A percentile compares a stretch with the other conserved stretches of the same genome.
Evolutionary conservation across 1,140 invertebrate species (phyloP).

Genomic region (Cepaea nemoralis): DNA sequence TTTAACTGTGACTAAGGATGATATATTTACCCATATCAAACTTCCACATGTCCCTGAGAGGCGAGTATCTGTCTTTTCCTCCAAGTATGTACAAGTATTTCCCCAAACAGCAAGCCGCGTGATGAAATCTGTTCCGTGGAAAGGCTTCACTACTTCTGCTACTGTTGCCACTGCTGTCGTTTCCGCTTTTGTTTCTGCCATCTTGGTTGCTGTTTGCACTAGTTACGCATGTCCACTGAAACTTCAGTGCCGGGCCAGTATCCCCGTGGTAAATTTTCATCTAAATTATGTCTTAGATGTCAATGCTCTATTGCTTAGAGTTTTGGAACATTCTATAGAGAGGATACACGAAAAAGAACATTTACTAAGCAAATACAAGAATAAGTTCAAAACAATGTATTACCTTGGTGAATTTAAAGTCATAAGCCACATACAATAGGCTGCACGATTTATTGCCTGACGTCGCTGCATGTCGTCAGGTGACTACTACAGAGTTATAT

Average conservation of each 20-base stretch:
- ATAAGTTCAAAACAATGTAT: too few relatives aligned
- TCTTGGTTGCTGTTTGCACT: not conserved
- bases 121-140: slow-evolving; percentile 80
- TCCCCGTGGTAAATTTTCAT: slow-evolving; percentile 28
- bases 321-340: too few relatives aligned
- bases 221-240: slow-evolving; percentile 32
- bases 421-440: too few relatives aligned
- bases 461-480: too few relatives aligned
- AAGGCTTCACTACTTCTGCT: slow-evolving; percentile 7
- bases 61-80: slow-evolving; percentile 85
- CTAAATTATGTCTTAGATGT: not conserved
- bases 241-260: not conserved
- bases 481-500: too few relatives aligned
- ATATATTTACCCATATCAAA: slow-evolving; percentile 81
- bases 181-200: not conserved
- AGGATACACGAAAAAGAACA: too few relatives aligned
- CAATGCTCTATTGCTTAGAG: not conserved
- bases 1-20: too few relatives aligned
- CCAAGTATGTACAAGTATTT: slow-evolving; percentile 85
- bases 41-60: slow-evolving; percentile 87
- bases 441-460: too few relatives aligned
- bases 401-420: too few relatives aligned
- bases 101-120: slow-evolving; percentile 83
- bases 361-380: too few relatives aligned
- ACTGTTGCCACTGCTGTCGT: not conserved